Percentiles rank a stretch among this genome's conserved stretches.
Conservation (phyloP, 2,888 invertebrate genomes). For the Nematopogon swammerdamellus region DNA sequence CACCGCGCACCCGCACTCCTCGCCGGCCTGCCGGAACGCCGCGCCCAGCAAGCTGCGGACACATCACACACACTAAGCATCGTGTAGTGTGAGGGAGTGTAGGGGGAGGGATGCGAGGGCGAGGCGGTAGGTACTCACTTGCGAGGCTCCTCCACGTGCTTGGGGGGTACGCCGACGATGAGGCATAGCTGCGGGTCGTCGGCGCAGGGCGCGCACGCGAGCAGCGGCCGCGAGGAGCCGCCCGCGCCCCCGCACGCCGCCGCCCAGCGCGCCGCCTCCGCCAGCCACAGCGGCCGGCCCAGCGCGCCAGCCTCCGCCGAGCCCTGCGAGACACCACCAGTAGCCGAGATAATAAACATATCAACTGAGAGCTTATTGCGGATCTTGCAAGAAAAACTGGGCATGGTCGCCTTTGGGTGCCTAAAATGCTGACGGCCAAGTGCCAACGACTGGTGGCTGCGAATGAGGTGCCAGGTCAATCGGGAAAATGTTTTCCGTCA, state of each 20-base stretch:
- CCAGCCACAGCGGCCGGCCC: conserved; percentile 36
- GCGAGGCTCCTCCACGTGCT: conserved; percentile 28
- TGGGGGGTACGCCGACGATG: conserved; percentile 35
- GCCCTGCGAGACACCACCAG: too few relatives aligned
- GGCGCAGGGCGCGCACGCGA: conserved; percentile 20
- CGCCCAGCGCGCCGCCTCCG: conserved; percentile 39
- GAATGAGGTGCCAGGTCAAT: too few relatives aligned
- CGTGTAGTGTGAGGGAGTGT: too few relatives aligned
- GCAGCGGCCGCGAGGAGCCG: conserved; percentile 18
- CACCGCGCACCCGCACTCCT: conserved; percentile 64
- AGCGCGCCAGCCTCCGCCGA: conserved; percentile 22
- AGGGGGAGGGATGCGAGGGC: too few relatives aligned
- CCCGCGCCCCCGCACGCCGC: conserved; percentile 17
- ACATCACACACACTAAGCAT: neutral
- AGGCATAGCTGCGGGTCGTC: conserved; percentile 16
- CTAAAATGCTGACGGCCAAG: too few relatives aligned
- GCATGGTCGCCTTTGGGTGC: too few relatives aligned
- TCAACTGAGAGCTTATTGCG: too few relatives aligned
- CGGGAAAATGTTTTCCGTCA: too few relatives aligned
- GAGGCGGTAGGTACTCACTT: too few relatives aligned
- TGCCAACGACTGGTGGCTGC: too few relatives aligned
- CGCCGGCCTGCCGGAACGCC: conserved; percentile 88
- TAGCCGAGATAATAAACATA: too few relatives aligned
- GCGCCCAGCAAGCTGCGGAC: conserved; percentile 77
- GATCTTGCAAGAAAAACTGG: too few relatives aligned